Percentiles rank a stretch among this genome's conserved stretches.
These are phyloP conservation scores for Micromys minutus DNA, from an alignment of 2,113 vertebrate genomes.

Conservation along the genomic window DNA sequence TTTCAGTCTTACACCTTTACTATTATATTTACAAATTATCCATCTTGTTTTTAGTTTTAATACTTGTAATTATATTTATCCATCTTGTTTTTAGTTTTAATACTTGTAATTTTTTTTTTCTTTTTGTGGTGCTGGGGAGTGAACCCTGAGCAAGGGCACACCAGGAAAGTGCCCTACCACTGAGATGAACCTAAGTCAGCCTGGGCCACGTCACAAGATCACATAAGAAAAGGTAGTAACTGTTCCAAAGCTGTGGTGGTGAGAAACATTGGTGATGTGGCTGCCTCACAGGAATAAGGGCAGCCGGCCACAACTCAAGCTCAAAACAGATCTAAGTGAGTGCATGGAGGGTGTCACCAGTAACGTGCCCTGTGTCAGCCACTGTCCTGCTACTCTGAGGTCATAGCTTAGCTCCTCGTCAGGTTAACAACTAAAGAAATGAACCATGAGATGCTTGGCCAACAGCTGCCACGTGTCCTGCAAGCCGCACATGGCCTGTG, in stretches of 20 bases:
- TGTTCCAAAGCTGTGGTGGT: accelerated
- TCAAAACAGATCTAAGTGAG: not conserved
- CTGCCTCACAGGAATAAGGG: not conserved
- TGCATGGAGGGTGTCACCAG: accelerated
- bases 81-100: not conserved
- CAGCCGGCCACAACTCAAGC: accelerated
- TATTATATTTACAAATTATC: not conserved
- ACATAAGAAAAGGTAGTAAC: not conserved
- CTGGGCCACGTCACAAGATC: no score
- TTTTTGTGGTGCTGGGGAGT: not conserved
- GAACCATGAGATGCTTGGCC: accelerated
- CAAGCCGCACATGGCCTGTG: no score
- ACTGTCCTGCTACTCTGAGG: accelerated
- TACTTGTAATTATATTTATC: no score
- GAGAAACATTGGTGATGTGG: not conserved
- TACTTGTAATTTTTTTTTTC: not conserved
- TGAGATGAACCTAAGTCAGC: not conserved
- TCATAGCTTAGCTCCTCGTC: accelerated
- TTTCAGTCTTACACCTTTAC: not conserved
- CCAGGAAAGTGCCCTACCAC: not conserved
- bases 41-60: not conserved
- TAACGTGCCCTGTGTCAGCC: accelerated
- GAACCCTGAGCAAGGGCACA: not conserved
- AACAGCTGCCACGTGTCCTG: accelerated
- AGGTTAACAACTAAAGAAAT: accelerated